Percentiles rank a stretch among this genome's conserved stretches.
Conservation (phyloP, 2,113 vertebrate species). For the Tragelaphus strepsiceros region DNA sequence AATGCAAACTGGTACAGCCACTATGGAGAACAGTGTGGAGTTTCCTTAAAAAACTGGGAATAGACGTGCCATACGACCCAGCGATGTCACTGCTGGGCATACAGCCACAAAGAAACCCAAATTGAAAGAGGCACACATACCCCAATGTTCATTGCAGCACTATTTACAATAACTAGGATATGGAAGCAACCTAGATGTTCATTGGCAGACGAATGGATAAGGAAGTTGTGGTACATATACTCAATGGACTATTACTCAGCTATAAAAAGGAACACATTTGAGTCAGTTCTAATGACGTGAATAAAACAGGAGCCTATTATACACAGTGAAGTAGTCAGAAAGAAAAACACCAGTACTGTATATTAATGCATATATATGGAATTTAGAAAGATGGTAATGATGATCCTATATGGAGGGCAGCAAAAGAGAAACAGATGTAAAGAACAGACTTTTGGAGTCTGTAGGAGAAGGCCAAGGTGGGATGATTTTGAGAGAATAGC, state of each 20-base stretch:
- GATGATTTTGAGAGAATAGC: background rate
- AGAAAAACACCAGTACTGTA: background rate
- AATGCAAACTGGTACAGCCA: background rate
- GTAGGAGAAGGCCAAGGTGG: background rate
- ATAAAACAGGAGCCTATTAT: background rate
- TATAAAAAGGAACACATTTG: background rate
- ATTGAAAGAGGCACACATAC: background rate
- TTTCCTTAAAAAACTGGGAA: background rate
- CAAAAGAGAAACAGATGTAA: background rate
- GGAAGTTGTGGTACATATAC: background rate
- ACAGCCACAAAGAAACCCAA: background rate
- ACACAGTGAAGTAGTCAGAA: background rate
- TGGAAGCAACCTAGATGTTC: background rate
- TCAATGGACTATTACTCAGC: background rate
- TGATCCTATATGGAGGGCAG: background rate
- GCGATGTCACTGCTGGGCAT: rapidly evolving
- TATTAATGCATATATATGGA: background rate
- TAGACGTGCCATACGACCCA: background rate
- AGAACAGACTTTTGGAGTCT: background rate
- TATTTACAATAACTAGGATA: background rate
- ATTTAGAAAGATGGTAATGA: background rate
- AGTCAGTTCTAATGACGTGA: background rate
- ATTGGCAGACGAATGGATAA: background rate
- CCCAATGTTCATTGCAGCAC: background rate
- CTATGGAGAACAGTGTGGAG: background rate